Evolutionary conservation across 37 sponge, comb jelly and placozoan species (phyloP).

Genomic region (Cliona cf. orientalis): DNA sequence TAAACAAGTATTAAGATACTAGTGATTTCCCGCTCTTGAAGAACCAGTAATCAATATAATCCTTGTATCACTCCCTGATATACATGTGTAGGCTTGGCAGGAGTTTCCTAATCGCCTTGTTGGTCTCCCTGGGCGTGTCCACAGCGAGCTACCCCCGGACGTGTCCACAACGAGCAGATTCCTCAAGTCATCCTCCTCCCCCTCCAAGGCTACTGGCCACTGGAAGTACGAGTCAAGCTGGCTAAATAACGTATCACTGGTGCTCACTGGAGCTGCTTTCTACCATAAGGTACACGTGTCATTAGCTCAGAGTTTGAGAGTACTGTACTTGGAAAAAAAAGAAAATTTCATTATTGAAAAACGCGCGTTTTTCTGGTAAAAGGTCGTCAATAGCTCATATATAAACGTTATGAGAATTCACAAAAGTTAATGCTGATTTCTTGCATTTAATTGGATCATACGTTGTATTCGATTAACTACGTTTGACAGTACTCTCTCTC

Average conservation of each 20-base stretch:
- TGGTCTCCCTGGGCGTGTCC: constrained; percentile 79
- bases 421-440: too few species aligned
- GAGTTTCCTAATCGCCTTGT: constrained; percentile 78
- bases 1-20: too few species aligned
- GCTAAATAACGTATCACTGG: constrained; percentile 78
- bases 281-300: constrained; percentile 78
- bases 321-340: too few species aligned
- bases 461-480: too few species aligned
- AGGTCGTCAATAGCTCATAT: too few species aligned
- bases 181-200: too few species aligned
- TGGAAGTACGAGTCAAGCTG: constrained; percentile 75
- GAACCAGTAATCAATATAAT: background rate
- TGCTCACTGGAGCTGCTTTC: constrained; percentile 84
- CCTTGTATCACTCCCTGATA: background rate
- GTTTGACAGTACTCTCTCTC: background rate
- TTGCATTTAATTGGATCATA: too few species aligned
- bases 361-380: background rate
- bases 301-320: too few species aligned
- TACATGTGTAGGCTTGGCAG: constrained; percentile 63
- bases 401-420: too few species aligned
- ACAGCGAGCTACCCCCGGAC: background rate
- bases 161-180: too few species aligned
- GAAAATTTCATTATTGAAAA: background rate
- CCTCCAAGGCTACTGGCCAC: background rate
- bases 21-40: too few species aligned